Evolutionary conservation across 2,888 invertebrate genomes (phyloP), one percentile per base, ranked within the genome.

Genomic region (Xylophagus ater): DNA sequence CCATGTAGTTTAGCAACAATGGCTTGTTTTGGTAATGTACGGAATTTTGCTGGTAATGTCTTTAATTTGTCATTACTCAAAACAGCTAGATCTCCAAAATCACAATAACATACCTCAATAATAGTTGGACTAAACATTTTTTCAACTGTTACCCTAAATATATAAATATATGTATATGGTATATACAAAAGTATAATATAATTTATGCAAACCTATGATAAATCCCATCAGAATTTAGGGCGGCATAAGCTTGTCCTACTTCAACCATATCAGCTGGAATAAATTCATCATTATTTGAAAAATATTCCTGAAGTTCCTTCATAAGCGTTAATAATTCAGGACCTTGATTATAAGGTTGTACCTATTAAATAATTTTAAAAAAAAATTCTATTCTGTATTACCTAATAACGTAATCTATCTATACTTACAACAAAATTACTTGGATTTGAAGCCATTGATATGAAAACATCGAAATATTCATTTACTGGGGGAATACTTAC

Each of bases 381-480:
- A 37, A 13, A 31, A 21, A 12, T 4, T n/a, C 9, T n/a, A 31
- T 12, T 13, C 10, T 7, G 18, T 17, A 17, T 10, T 9, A 18
- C 5, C 17, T 8, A 9, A 9, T 10, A 15, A 32, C 28, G 2
- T 29, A 40, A 30, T 10, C 14, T 9, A 37, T 20, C 3, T 39
- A 7, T 25, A 46, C 52, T 46, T 44, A 62, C 60, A 41, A 56
- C 53, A 56, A 65, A 65, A 44, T 59, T 59, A 10, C 53, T 55
- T 3, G 87, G 87, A 69, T 77, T 81, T 3, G 84, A 80, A 1
- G 83, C 81, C 68, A 81, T 76, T 1, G 81, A 74, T 39, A 86
- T 69, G 53, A 73, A 72, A 10, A 86, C 78, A 54, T 82, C 78
- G 53, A 82, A 80, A 53, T 70, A 78, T 23, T 69, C 62, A 3